Base-by-base conservation (phyloP, 2,888 invertebrate genomes). In the Dryobota labecula region DNA sequence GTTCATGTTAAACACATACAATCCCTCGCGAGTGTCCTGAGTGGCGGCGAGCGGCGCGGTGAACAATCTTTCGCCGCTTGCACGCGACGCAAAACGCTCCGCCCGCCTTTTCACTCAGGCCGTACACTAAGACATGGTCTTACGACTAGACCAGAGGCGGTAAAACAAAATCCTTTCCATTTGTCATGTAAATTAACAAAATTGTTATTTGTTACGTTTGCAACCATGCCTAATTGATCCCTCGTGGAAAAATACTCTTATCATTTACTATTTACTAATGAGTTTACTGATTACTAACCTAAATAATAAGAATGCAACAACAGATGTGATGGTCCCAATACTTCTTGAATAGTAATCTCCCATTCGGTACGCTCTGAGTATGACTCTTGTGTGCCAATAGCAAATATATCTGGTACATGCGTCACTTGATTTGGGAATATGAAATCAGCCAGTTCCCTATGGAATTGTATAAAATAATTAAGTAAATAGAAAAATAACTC, bases 301-400 rank as follows among this genome's bases (percentile, higher is more conserved):
- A 98, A 96, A 79, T 97, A 97, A 73, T 97, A 96, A 45, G 99
- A 98, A 96, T 98, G 98, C 87, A 98, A 97, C 70, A 99, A 96
- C 43, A 99, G 98, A 95, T 99, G 99, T 24, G 99, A 98, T 80
- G 99, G 99, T 49, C 99, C 99, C 77, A 99, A 96, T 0, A 99
- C 98, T 93, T 99, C 98, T 93, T 99, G 99, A 76, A 99, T 95
- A 54, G 97, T 97, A 0, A 98, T 98, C 94, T 99, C 98, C 98
- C 98, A 98, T 90, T 98, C 98, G 54, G 97, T 97, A 82, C 98
- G 97, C 92, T 98, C 99, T 5, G 98, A 98, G 89, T 97, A 98
- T 5, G 98, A 98, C 94, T 99, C 99, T 93, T 99, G 99, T 0
- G 99, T 99, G 41, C 99, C 99, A 86, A 99, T 98, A 4, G 97